phyloP scores from a whole-genome alignment of 2,797 vertebrate genomes.

The Triplophysa yarkandensis region DNA sequence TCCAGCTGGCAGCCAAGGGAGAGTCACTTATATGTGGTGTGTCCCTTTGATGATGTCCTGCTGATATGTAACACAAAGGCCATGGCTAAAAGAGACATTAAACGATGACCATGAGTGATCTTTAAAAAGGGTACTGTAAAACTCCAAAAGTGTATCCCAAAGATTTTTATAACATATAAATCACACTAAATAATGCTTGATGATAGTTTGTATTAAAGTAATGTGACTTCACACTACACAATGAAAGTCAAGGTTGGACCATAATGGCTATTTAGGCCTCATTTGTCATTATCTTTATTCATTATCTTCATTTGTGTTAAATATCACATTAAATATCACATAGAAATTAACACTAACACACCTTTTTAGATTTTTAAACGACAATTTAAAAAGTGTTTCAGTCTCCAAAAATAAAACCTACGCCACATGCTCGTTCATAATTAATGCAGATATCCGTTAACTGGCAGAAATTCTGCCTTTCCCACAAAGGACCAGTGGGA shows the following conservation, averaged over 20 bases:
- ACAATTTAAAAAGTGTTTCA: neutral
- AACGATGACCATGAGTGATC: slow-evolving; percentile 5
- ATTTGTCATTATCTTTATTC: no score
- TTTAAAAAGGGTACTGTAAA: no score
- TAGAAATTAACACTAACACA: no score
- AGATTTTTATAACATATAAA: neutral
- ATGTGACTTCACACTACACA: no score
- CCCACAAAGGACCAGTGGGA: neutral
- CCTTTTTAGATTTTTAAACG: neutral
- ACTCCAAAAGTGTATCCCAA: no score
- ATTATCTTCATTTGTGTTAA: no score
- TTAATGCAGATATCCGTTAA: slow-evolving; percentile 10
- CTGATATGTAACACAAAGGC: slow-evolving; percentile 22
- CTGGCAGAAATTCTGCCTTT: neutral
- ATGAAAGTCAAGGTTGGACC: no score
- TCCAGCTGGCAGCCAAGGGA: neutral
- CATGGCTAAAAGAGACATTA: slow-evolving; percentile 40
- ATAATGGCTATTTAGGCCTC: no score
- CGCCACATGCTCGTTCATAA: neutral
- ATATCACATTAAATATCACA: no score
- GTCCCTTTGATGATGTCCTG: slow-evolving; percentile 27
- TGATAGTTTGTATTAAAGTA: no score
- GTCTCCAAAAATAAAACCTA: neutral
- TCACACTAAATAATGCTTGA: no score
- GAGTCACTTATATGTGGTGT: slow-evolving; percentile 7